Percentiles rank a stretch among this genome's conserved stretches.
Evolutionary conservation across 2,888 invertebrate species (phyloP).

Genomic region (Cantharis rustica): DNA sequence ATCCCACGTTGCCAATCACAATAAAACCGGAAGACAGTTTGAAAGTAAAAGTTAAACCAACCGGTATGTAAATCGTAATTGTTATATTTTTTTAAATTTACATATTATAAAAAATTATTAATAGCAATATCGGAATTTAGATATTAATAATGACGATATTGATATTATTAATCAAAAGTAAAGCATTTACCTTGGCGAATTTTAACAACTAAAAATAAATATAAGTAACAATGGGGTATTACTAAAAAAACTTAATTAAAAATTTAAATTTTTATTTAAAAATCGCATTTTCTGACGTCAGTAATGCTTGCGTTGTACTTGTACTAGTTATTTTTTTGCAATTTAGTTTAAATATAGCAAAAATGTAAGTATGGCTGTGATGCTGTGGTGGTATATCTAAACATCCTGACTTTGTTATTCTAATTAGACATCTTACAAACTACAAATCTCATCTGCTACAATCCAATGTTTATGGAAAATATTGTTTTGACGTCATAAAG

Average conservation of each 20-base stretch:
- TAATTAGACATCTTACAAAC: background rate
- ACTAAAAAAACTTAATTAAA: background rate
- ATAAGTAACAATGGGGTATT: background rate
- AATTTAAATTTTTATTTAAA: background rate
- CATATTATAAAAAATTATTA: too few species aligned
- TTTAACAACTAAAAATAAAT: too few species aligned
- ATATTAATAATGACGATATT: too few species aligned
- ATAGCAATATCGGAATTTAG: too few species aligned
- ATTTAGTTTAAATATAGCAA: too few species aligned
- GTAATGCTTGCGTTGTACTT: too few species aligned
- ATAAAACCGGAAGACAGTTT: slow-evolving; percentile 51
- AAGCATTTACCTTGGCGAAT: background rate
- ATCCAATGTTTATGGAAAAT: background rate
- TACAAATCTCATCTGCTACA: background rate
- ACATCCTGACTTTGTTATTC: background rate
- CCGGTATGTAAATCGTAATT: slow-evolving; percentile 51
- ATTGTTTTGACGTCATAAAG: background rate
- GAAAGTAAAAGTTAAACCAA: slow-evolving; percentile 61
- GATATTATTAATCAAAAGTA: background rate
- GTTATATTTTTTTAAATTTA: too few species aligned
- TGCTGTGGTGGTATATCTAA: background rate
- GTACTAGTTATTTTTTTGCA: too few species aligned
- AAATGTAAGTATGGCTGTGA: background rate
- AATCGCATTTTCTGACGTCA: background rate
- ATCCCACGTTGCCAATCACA: slow-evolving; percentile 48